Evolutionary conservation across 2,888 invertebrate genomes (phyloP), one percentile per base, ranked within the genome.

Genomic region (Drosophila infuscata): DNA sequence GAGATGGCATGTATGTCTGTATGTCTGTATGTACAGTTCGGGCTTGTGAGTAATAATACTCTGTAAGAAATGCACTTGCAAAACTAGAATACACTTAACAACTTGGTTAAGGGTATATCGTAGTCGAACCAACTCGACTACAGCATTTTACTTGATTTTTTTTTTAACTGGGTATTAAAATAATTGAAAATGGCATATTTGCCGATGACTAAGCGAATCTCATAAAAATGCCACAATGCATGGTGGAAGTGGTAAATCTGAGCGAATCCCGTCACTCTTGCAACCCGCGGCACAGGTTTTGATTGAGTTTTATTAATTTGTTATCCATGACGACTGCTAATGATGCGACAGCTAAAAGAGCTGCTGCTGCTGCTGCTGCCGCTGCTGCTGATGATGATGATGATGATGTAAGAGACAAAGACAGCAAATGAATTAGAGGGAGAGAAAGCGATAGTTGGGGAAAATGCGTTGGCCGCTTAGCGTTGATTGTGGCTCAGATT

Each of bases 221-320:
- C 56, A 25, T 53, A 43, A n/a, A 51, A 63, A 51, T 32, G 52
- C 54, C 20, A 48, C 48, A 43, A 29, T 11, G 35, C 12, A 20
- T 30, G 36, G 36, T 49, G 53, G 73, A 53, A 64, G 41, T 62
- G 53, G 53, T 59, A 62, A 60, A 62, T 51, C 17, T 32, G 60
- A 52, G 63, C 20, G 30, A 29, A 29, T 6, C 32, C 46, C 20
- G 9, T 29, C 11, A 9, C 29, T 35, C 20, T 0, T 41, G 56
- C 30, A 17, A 52, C 46, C 30, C 41, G 35, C 41, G 35, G 41
- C 71, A 41, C 61, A 61, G 62, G 38, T 70, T 46, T 56, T 72
- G 87, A 84, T 89, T 83, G 87, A 89, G 87, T 79, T 89, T 86
- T 84, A 84, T 89, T 89, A 84, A 87, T 84, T 84, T 79, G 79